Conservation (phyloP, 2,888 invertebrate species). For the Drosophila rellima region DNA sequence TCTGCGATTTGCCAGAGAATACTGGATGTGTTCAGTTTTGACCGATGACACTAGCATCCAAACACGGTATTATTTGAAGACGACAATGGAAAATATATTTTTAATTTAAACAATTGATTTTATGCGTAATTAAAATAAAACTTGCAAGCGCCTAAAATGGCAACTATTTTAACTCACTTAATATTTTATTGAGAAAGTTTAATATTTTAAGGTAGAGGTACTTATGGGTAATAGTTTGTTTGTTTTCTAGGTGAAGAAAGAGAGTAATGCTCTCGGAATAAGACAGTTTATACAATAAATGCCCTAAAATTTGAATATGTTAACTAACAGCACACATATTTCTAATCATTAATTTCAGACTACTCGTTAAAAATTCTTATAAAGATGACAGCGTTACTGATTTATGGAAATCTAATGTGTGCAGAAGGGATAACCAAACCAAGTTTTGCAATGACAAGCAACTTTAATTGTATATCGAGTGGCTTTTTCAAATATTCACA, state of each 20-base stretch:
- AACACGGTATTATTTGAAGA: background rate
- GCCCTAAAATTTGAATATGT: background rate
- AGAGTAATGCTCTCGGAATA: background rate
- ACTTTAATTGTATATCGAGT: constrained; percentile 20
- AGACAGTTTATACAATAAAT: background rate
- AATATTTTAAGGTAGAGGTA: too few species aligned
- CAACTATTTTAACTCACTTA: constrained; percentile 2
- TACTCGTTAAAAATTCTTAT: background rate
- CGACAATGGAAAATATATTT: background rate
- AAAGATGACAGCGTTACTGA: background rate
- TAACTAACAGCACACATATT: background rate
- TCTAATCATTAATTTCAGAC: constrained; percentile 6
- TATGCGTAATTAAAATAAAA: constrained; percentile 24
- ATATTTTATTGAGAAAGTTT: too few species aligned
- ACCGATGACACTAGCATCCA: background rate
- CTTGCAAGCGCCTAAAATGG: constrained; percentile 35
- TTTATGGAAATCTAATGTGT: background rate
- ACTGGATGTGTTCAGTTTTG: constrained; percentile 64
- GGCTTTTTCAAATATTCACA: constrained; percentile 53
- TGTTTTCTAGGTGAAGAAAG: too few species aligned
- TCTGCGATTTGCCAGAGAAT: constrained; percentile 77
- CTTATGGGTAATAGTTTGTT: too few species aligned
- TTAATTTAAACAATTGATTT: background rate
- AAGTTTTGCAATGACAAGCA: background rate
- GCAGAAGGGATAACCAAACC: background rate